A percentile compares a stretch with the other conserved stretches of the same genome.
Conservation (phyloP, 2,888 invertebrate species). For the Sicus ferrugineus region DNA sequence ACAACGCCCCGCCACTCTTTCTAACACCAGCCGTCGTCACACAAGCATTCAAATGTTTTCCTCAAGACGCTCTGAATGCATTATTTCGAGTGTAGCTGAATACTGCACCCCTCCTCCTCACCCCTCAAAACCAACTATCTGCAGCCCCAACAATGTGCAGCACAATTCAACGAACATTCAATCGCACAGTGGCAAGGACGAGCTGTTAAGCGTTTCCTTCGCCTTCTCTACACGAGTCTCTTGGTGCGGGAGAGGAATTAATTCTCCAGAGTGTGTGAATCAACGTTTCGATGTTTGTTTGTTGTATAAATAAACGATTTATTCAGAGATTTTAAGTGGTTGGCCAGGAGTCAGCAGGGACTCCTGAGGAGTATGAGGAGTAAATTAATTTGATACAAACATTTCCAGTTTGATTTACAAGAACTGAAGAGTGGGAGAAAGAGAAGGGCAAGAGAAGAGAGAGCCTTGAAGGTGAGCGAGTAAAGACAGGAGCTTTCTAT, state of each 20-base stretch:
- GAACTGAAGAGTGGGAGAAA: not conserved
- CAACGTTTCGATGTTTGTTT: conserved; percentile 41
- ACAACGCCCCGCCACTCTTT: not conserved
- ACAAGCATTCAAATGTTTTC: not conserved
- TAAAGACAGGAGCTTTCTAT: too few relatives aligned
- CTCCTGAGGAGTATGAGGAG: not conserved
- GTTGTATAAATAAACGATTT: conserved; percentile 49
- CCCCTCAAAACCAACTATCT: not conserved
- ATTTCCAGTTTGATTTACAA: not conserved
- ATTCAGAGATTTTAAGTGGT: conserved; percentile 36
- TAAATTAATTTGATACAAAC: conserved; percentile 26
- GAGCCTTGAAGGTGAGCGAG: too few relatives aligned
- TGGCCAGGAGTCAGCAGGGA: not conserved
- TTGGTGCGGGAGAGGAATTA: conserved; percentile 29
- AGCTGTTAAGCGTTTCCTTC: conserved; percentile 32
- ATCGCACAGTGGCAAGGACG: not conserved
- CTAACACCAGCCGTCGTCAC: too few relatives aligned
- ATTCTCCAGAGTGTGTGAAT: conserved; percentile 47
- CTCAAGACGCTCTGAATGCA: conserved; percentile 28
- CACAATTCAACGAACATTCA: not conserved
- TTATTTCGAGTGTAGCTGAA: conserved; percentile 14
- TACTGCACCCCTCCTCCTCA: not conserved
- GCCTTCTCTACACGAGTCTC: not conserved
- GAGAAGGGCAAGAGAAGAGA: too few relatives aligned
- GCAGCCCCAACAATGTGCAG: not conserved